Evolutionary conservation across 2,888 invertebrate species (phyloP), one percentile per base, ranked within the genome.

Genomic region (Branchinecta sandiegonensis): DNA sequence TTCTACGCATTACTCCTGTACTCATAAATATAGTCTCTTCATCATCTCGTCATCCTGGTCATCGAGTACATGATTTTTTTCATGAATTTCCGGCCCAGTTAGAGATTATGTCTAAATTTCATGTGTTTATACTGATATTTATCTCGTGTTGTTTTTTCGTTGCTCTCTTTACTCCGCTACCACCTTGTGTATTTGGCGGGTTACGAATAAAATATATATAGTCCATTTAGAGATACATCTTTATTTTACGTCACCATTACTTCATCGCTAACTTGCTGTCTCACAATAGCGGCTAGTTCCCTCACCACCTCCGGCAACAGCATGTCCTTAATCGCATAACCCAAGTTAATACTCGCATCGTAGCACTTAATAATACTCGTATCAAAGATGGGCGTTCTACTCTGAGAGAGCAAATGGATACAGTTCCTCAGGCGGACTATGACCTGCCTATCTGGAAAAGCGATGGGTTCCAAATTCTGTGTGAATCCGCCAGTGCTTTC

Each of bases 291-390:
- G 2, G 63, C 63, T 17, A 56, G 14, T n/a, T 56, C 63, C n/a
- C 63, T n/a, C 23, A 56, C 23, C 63, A 56, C 63, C 12, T 56
- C 63, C n/a, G 63, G 63, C 63, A 56, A 10, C 23, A 56, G 8
- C n/a, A 56, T n/a, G 23, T 56, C 63, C 23, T 56, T 56, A 23
- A 56, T 56, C 8, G n/a, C 77, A 76, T 92, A 94, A n/a, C 69
- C 69, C 10, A 50, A 37, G 76, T 89, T 89, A 63, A 85, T 78
- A 8, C 95, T 94, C 75, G 90, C 90, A 73, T 94, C 92, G 77
- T 86, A 96, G 0, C 94, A 92, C 76, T 89, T 90, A 73, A 88
- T 83, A 66, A 96, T 89, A 75, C 91, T 93, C 0, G 94, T 93
- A 76, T 96, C 94, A 74, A 87, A 94, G 3, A 99, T 79, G 82